Percentiles rank a stretch among this genome's conserved stretches.
Evolutionary conservation across 1,140 invertebrate species (phyloP).

Genomic region (Andrena cerasifolii): DNA sequence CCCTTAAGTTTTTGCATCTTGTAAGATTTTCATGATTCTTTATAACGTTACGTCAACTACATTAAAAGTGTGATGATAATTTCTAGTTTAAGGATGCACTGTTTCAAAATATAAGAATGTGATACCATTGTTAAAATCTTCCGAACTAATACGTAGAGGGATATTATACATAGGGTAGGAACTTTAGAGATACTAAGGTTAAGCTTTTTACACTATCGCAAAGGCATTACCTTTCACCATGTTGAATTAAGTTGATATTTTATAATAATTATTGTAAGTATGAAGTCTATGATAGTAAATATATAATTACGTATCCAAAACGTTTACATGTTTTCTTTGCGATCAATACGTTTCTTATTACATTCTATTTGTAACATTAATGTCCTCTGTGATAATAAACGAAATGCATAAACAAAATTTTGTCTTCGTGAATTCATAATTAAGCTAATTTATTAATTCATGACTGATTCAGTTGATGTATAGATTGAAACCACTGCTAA

Average conservation of each 20-base stretch:
- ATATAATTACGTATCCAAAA: slow-evolving; percentile 14
- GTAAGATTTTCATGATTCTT: slow-evolving; percentile 36
- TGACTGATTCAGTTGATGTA: too few relatives aligned
- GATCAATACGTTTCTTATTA: too few relatives aligned
- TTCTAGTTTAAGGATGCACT: slow-evolving; percentile 8
- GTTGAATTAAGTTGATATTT: slow-evolving; percentile 22
- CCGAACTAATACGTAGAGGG: slow-evolving; percentile 6
- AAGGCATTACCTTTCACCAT: neutral
- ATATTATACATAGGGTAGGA: slow-evolving; percentile 8
- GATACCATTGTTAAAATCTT: slow-evolving; percentile 17
- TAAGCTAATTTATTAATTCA: too few relatives aligned
- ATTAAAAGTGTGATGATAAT: slow-evolving; percentile 30
- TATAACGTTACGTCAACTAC: slow-evolving; percentile 21
- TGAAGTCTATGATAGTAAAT: slow-evolving; percentile 8
- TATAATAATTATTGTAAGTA: slow-evolving; percentile 24
- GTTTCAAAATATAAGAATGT: slow-evolving; percentile 11
- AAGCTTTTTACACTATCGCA: slow-evolving; percentile 19
- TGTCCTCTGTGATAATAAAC: too few relatives aligned
- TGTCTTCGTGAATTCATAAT: too few relatives aligned
- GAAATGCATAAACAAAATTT: too few relatives aligned
- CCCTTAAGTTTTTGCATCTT: slow-evolving; percentile 1
- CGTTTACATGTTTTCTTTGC: too few relatives aligned
- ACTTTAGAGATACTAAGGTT: slow-evolving; percentile 9
- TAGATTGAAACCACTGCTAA: too few relatives aligned
- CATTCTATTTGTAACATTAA: too few relatives aligned